Conservation (phyloP, 2,888 invertebrate species). For the Clepsis dumicolana region DNA sequence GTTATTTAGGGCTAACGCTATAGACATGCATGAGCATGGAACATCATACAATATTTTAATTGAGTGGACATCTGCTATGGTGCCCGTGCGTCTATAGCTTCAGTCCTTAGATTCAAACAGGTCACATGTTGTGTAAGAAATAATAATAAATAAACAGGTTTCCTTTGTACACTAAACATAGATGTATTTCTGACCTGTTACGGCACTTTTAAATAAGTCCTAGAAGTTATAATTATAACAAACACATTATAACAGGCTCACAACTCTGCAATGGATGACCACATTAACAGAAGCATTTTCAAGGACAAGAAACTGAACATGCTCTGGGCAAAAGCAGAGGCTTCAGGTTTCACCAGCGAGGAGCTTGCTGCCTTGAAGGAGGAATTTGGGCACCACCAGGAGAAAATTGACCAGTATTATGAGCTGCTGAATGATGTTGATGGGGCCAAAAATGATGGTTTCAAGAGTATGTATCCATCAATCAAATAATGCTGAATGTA, state of each 20-base stretch:
- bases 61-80: no score
- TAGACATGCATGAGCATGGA: no score
- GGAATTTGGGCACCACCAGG: conserved; percentile 96
- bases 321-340: conserved; percentile 95
- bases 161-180: no score
- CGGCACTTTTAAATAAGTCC: no score
- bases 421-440: conserved; percentile 91
- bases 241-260: conserved; percentile 55
- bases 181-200: no score
- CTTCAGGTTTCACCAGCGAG: conserved; percentile 93
- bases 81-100: no score
- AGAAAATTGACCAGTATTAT: conserved; percentile 96
- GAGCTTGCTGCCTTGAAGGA: conserved; percentile 94
- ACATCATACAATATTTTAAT: no score
- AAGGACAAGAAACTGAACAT: conserved; percentile 96
- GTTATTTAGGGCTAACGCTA: no score
- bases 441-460: conserved; percentile 83
- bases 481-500: not conserved
- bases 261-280: conserved; percentile 84
- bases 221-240: not conserved
- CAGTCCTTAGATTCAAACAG: no score
- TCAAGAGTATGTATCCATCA: conserved; percentile 88
- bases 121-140: no score
- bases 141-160: no score
- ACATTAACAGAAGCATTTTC: conserved; percentile 91